phyloP scores from a whole-genome alignment of 1,140 invertebrate species.

The Drosophila busckii region DNA sequence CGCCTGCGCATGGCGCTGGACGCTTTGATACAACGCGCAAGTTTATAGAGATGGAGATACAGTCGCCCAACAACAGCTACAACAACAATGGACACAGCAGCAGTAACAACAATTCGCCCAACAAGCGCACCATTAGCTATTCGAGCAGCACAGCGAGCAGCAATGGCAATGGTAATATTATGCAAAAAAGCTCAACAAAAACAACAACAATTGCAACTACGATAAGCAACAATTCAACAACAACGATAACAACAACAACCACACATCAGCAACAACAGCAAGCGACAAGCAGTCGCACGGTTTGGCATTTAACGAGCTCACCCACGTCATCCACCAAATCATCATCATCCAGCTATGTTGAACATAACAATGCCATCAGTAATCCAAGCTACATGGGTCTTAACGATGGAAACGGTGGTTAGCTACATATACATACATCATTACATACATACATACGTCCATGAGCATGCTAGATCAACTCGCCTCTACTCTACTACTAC shows the following conservation, averaged over 20 bases:
- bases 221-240: constrained; percentile 25
- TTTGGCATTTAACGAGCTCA: constrained; percentile 73
- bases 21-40: constrained; percentile 59
- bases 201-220: constrained; percentile 37
- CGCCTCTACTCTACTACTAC: no score
- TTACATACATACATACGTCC: constrained; percentile 40
- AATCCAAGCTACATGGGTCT: constrained; percentile 79
- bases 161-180: constrained; percentile 69
- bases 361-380: constrained; percentile 76
- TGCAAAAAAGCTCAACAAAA: constrained; percentile 6
- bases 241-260: constrained; percentile 28
- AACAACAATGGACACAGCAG: constrained; percentile 23
- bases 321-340: constrained; percentile 66
- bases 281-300: constrained; percentile 69
- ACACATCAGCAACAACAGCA: constrained; percentile 34
- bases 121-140: constrained; percentile 44
- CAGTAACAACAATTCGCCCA: constrained; percentile 19
- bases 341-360: constrained; percentile 52
- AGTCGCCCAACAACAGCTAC: constrained; percentile 29
- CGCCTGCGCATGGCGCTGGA: constrained; percentile 33
- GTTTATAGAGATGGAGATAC: constrained; percentile 70
- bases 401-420: constrained; percentile 74
- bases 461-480: no score
- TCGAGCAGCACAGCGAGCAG: constrained; percentile 67
- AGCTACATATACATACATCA: constrained; percentile 22